Evolutionary conservation across 2,113 vertebrate genomes (phyloP).

Genomic region (Silurus asotus): DNA sequence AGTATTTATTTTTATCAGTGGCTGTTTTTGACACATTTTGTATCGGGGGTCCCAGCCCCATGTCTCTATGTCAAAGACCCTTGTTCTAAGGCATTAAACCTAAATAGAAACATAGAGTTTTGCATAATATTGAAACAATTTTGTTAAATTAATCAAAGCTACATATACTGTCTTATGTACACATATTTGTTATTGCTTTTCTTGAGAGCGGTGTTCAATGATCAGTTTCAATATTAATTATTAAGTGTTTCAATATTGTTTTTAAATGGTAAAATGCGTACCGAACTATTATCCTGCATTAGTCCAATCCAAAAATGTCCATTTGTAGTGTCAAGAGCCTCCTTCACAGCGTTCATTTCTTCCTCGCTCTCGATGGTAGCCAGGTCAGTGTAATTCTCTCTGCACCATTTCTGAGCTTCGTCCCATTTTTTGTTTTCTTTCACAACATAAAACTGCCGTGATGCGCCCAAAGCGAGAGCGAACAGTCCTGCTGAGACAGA

Average conservation of each 20-base stretch:
- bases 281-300: not conserved
- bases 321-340: not conserved
- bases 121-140: not conserved
- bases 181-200: not conserved
- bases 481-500: not conserved
- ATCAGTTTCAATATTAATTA: not conserved
- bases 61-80: too few species aligned
- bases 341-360: not conserved
- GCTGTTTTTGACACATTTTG: too few species aligned
- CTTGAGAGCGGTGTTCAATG: not conserved
- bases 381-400: not conserved
- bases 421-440: not conserved
- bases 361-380: not conserved
- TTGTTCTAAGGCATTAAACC: not conserved
- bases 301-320: conserved; percentile 8
- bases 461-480: not conserved
- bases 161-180: not conserved
- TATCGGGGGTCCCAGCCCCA: too few species aligned
- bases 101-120: too few species aligned
- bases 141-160: not conserved
- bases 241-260: not conserved
- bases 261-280: not conserved
- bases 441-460: conserved; percentile 24
- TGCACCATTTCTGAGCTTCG: not conserved
- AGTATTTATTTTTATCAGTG: too few species aligned